Percentiles rank a stretch among this genome's conserved stretches.
phyloP scores from a whole-genome alignment of 2,888 invertebrate species.

The Lasioglossum zephyrum region DNA sequence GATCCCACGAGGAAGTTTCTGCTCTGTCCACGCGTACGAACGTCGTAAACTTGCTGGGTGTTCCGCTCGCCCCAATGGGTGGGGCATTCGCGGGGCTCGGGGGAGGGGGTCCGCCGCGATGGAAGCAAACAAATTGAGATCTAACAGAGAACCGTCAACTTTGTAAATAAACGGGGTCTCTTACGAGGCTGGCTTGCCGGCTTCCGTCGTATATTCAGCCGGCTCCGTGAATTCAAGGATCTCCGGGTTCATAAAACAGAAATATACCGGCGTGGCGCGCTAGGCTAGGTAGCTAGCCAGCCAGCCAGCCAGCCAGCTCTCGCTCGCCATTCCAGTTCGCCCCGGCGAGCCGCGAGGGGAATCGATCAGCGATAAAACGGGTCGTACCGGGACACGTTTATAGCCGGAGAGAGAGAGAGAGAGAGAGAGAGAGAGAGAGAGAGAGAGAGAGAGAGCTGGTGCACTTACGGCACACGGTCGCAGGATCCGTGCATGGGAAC shows the following conservation, averaged over 20 bases:
- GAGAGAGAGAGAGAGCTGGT: background rate
- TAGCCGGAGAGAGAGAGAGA: slow-evolving; percentile 12
- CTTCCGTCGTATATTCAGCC: slow-evolving; percentile 24
- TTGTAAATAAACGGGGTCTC: slow-evolving; percentile 29
- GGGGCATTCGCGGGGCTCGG: background rate
- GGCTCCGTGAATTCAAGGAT: slow-evolving; percentile 32
- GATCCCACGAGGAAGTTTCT: background rate
- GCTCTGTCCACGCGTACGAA: background rate
- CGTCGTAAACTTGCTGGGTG: background rate
- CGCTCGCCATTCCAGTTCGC: slow-evolving; percentile 29
- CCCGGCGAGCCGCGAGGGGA: slow-evolving; percentile 30
- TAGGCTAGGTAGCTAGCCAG: background rate
- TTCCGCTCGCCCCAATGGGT: background rate
- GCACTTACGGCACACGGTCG: slow-evolving; percentile 15
- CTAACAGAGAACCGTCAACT: slow-evolving; percentile 10
- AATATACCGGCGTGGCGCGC: slow-evolving; percentile 17
- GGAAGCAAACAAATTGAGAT: slow-evolving; percentile 23
- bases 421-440: background rate
- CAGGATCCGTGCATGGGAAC: slow-evolving; percentile 26
- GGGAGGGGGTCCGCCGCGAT: background rate
- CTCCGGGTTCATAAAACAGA: slow-evolving; percentile 40
- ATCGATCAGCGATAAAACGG: slow-evolving; percentile 59
- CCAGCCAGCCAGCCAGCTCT: background rate
- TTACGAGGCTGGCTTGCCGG: slow-evolving; percentile 12
- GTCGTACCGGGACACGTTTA: slow-evolving; percentile 41